These are phyloP conservation scores for Acleris holmiana DNA, from an alignment of 2,888 invertebrate genomes.

Conservation along the genomic window DNA sequence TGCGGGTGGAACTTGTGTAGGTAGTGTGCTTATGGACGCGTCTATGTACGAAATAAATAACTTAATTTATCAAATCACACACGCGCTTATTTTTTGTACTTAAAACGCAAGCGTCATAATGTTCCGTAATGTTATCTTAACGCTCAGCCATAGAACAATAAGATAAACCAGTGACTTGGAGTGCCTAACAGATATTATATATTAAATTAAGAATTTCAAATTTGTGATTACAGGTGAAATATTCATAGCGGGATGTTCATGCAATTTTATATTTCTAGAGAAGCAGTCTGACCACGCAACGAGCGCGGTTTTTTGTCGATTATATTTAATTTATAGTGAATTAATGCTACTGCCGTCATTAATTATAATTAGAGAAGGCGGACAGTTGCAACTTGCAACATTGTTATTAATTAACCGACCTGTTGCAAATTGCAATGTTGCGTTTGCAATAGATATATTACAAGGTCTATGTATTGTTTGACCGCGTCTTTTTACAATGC, in stretches of 20 bases:
- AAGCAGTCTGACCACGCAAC: constrained; percentile 38
- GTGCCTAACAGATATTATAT: neutral
- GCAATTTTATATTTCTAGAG: constrained; percentile 34
- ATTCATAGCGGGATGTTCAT: constrained; percentile 21
- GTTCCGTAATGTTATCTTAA: neutral
- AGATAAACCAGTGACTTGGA: neutral
- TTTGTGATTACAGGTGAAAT: constrained; percentile 19
- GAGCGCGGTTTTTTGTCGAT: constrained; percentile 43
- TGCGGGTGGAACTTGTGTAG: too few species aligned
- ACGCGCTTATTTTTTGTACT: too few species aligned
- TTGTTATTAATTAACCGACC: constrained; percentile 48
- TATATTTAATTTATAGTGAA: constrained; percentile 46
- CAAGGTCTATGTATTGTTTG: constrained; percentile 47
- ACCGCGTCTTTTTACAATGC: constrained; percentile 42
- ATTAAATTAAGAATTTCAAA: constrained; percentile 12
- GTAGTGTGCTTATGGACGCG: too few species aligned
- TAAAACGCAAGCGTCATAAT: too few species aligned
- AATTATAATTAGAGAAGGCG: constrained; percentile 41
- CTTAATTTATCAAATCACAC: too few species aligned
- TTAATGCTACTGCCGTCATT: constrained; percentile 47
- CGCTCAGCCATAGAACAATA: neutral
- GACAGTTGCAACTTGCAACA: constrained; percentile 45
- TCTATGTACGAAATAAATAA: too few species aligned
- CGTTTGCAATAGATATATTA: constrained; percentile 48
- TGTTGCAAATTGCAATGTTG: constrained; percentile 48